Evolutionary conservation across 2,113 vertebrate genomes (phyloP), one percentile per base, ranked within the genome.

Genomic region (mouse (Mus musculus)): DNA sequence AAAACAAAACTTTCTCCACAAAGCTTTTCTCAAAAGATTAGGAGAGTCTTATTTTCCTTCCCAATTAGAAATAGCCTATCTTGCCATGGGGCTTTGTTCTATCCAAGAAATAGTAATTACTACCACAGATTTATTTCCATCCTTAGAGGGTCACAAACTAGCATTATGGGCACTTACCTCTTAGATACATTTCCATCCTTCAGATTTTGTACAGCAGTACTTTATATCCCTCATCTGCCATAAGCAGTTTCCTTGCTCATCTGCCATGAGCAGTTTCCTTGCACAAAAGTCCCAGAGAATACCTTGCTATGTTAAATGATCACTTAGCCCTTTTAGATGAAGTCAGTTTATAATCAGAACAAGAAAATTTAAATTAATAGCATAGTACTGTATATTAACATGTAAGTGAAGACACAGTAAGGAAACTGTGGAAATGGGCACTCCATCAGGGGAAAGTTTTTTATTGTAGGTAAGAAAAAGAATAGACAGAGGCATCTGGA

Each of bases 351-450:
- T 94, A 97, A 98, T 96, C 96, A 42, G 96, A 63, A 97, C 98
- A 98, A 93, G 96, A 98, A 98, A 98, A 98, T 98, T 96, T 96
- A 97, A 98, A 98, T 98, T 98, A 98, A 5, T 95, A 14, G 81
- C 16, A 28, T 49, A 95, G 84, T 59, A 69, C 33, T 59, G 9
- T 19, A 20, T 24, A 30, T 88, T 49, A 96, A 52, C 12, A 13
- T 17, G 14, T 52, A 49, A 78, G 28, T 28, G 16, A 80, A 33
- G 17, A 52, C 49, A 56, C 77, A 80, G 16, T 80, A 80, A 56
- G 22, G 46, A 77, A 76, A 77, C 30, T 49, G 33, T 56, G 30
- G 52, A 56, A 80, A 80, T 20, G 33, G 30, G 49, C 42, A 80
- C 14, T 80, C 49, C 77, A 36, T 42, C 22, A 7, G 30, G 3